phyloP scores from a whole-genome alignment of 1,140 invertebrate genomes.

The Caenorhabditis latens region DNA sequence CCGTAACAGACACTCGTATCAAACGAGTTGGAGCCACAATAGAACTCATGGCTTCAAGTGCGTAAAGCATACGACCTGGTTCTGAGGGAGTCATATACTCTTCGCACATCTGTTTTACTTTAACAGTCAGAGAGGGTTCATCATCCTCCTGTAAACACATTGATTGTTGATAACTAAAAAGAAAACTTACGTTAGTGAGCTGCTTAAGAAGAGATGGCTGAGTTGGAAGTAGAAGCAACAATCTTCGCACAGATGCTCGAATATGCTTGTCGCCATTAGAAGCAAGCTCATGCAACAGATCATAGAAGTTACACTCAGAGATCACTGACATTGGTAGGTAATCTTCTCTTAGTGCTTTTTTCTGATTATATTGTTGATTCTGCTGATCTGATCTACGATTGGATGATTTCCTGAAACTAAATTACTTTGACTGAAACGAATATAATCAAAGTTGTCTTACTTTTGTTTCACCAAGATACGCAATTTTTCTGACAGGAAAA shows the following conservation, averaged over 20 bases:
- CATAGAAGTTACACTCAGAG: slow-evolving; percentile 30
- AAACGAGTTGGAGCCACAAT: slow-evolving; percentile 1
- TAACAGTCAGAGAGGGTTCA: background rate
- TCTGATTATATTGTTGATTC: background rate
- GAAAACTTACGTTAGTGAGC: background rate
- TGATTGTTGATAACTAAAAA: background rate
- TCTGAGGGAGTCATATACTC: slow-evolving; percentile 14
- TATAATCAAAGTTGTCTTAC: background rate
- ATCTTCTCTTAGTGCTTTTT: slow-evolving; percentile 31
- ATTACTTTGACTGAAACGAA: background rate
- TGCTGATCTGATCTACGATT: slow-evolving; percentile 3
- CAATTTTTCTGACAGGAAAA: slow-evolving; percentile 30
- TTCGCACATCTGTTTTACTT: background rate
- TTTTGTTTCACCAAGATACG: slow-evolving; percentile 22
- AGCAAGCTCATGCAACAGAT: slow-evolving; percentile 18
- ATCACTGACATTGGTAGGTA: slow-evolving; percentile 2
- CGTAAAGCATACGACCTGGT: slow-evolving; percentile 16
- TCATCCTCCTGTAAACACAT: background rate
- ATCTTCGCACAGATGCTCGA: background rate
- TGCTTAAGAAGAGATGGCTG: slow-evolving; percentile 18
- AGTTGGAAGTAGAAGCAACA: slow-evolving; percentile 5
- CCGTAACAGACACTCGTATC: background rate
- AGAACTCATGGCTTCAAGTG: slow-evolving; percentile 35
- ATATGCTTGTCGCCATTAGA: slow-evolving; percentile 36
- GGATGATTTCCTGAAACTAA: background rate